Base-by-base conservation (phyloP, 2,888 invertebrate species). In the Macrosiphum euphorbiae region DNA sequence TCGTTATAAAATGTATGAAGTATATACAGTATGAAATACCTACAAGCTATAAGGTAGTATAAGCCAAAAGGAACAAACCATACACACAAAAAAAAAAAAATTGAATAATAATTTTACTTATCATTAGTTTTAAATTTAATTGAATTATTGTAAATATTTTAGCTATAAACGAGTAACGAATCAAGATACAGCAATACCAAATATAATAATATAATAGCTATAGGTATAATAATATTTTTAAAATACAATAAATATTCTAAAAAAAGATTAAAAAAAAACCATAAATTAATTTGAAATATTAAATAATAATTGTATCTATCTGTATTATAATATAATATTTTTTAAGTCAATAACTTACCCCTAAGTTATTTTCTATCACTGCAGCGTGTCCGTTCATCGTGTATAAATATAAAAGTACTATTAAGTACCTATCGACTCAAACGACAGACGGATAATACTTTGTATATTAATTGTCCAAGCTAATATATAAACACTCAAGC, bases 381-480 rank as follows among this genome's bases (percentile, higher is more conserved):
- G 58, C 10, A 7, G 85, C 55, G 50, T 92, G 35, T 5, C 92
- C 92, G 87, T 92, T 92, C 87, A 87, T 92, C 35, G 7, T 28
- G 67, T 50, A 50, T 5, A 58, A 47, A 44, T 44, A 35, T 13
- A 47, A 50, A 58, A 92, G 4, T 88, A 24, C 20, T 16, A 13
- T 11, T 47, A 47, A 11, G 47, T 47, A 92, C 87, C 35, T 87
- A 50, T 67, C 26, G 28, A 67, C 50, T 67, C 87, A 28, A 50
- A 92, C 28, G 61, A 50, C 87, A 5, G 3, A 61, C 67, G 16
- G 67, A 87, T 87, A 87, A 92, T 67, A 87, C 50, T 61, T 87
- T 87, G 52, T 28, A 87, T 28, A 87, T 16, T 20, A 41, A 35
- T 28, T 28, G 44, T 28, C n/a, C 35, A 92, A 92, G 13, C 90